phyloP scores from a whole-genome alignment of 2,797 vertebrate species.

The Champsocephalus esox region DNA sequence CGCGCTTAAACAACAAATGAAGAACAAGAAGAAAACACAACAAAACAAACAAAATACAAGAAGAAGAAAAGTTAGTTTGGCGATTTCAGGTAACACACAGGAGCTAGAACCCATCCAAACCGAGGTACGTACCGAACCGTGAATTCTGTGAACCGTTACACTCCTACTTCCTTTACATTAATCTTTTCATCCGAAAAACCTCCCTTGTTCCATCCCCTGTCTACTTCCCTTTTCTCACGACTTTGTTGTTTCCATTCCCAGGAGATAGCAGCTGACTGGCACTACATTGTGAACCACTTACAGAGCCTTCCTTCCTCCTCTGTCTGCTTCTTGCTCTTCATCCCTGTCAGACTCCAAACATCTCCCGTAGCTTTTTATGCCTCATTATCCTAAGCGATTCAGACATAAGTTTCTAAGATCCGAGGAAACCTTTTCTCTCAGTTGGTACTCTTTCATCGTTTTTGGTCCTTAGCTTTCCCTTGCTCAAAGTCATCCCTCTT shows the following conservation, averaged over 20 bases:
- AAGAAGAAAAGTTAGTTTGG: too few species aligned
- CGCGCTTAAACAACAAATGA: too few species aligned
- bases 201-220: slow-evolving; percentile 11
- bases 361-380: slow-evolving; percentile 48
- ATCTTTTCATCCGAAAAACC: slow-evolving; percentile 12
- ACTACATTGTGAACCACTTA: slow-evolving; percentile 22
- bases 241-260: slow-evolving; percentile 14
- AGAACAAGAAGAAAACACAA: too few species aligned
- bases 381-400: slow-evolving; percentile 64
- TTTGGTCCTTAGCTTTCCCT: slow-evolving; percentile 15
- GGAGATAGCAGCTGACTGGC: slow-evolving; percentile 36
- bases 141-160: too few species aligned
- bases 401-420: slow-evolving; percentile 39
- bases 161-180: not conserved
- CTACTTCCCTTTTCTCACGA: not conserved
- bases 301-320: slow-evolving; percentile 21
- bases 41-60: too few species aligned
- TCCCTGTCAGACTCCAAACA: slow-evolving; percentile 27
- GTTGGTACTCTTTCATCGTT: slow-evolving; percentile 26
- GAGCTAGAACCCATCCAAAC: too few species aligned
- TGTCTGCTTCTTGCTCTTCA: slow-evolving; percentile 26
- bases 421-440: slow-evolving; percentile 38
- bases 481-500: slow-evolving; percentile 34
- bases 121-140: too few species aligned
- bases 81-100: too few species aligned